Conservation (phyloP, 2,888 invertebrate species). For the Perizoma affinitatum region DNA sequence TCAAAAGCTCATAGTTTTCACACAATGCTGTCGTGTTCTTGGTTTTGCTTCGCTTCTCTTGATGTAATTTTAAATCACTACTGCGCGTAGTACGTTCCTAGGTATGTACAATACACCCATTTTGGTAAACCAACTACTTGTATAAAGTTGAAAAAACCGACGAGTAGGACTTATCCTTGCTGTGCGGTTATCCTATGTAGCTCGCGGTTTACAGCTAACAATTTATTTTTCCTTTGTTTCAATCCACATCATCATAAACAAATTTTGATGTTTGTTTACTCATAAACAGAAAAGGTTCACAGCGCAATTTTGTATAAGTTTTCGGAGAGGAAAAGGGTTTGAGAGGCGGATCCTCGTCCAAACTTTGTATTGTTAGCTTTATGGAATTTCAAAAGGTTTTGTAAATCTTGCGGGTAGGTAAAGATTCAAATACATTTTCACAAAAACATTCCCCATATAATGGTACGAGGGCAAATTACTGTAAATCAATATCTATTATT, state of each 20-base stretch:
- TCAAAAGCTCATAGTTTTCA: constrained; percentile 6
- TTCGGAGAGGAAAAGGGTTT: constrained; percentile 32
- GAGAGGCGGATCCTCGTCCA: constrained; percentile 33
- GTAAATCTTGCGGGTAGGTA: background rate
- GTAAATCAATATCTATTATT: too few relatives aligned
- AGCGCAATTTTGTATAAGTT: constrained; percentile 30
- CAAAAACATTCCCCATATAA: too few relatives aligned
- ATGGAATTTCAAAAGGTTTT: constrained; percentile 29
- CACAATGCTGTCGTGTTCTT: constrained; percentile 7
- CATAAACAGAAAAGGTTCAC: constrained; percentile 34
- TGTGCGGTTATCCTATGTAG: constrained; percentile 7
- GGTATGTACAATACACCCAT: background rate
- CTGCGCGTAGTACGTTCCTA: background rate
- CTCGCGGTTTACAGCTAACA: constrained; percentile 24
- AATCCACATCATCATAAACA: constrained; percentile 43
- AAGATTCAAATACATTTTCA: too few relatives aligned
- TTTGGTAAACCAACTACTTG: background rate
- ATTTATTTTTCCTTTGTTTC: constrained; percentile 37
- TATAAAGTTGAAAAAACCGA: background rate
- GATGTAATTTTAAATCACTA: background rate
- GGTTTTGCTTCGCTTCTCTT: background rate
- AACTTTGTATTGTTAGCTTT: constrained; percentile 34
- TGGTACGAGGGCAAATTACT: too few relatives aligned
- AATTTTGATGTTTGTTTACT: constrained; percentile 40
- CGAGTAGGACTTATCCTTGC: background rate